Evolutionary conservation across 2,113 vertebrate species (phyloP), one percentile per base, ranked within the genome.

Genomic region (Uria aalge): DNA sequence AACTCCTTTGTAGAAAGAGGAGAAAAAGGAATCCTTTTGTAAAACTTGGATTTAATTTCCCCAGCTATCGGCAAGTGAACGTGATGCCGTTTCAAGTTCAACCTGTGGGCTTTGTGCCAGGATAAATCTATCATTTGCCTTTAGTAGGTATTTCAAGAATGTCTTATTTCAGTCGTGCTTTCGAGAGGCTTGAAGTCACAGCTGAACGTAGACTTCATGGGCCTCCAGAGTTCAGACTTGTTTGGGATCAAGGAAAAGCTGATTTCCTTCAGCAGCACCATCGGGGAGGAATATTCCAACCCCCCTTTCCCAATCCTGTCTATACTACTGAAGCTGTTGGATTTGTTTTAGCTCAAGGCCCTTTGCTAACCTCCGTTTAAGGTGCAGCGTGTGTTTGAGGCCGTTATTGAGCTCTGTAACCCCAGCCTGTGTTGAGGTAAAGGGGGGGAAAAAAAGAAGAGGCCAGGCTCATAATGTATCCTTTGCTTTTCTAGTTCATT

Each of bases 61-160:
- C 76, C 38, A 63, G 34, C 27, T 93, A 7, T 60, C 56, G 78
- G 29, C 75, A 47, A 90, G 62, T 21, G 68, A 89, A 67, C 20
- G 8, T 68, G 50, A 30, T 15, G 15, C 27, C 11, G 21, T 60
- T 90, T 60, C 64, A 71, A 45, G 62, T 66, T 82, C 36, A 62
- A n/a, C 41, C 60, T 26, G 4, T n/a, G 56, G 66, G 91, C 77
- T 88, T 85, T 66, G 26, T 79, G 66, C 92, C 73, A 90, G 62
- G 57, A 32, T 66, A 62, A 67, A 87, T 72, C 86, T 52, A 22
- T 8, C 17, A 15, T 66, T 95, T 92, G 27, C 62, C 55, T 79
- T 81, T 50, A 32, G 71, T 19, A 76, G 62, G 86, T 79, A 91
- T 95, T 95, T 92, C 69, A 92, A 67, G 89, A 85, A 95, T 83